phyloP scores from a whole-genome alignment of 2,113 vertebrate genomes.

The Pipa parva region DNA sequence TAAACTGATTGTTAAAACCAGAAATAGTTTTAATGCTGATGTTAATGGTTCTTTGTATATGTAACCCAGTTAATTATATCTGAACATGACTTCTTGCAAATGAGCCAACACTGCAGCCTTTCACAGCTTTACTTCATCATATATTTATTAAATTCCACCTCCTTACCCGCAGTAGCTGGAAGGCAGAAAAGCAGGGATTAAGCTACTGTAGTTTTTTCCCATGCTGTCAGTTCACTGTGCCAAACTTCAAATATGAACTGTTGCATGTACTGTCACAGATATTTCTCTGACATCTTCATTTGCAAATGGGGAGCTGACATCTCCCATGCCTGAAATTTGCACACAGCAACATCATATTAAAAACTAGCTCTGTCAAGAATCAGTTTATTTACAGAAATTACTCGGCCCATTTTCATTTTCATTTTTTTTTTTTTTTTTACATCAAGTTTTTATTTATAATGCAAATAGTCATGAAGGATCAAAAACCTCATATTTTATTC shows the following conservation, averaged over 20 bases:
- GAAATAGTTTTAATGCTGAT: conserved; percentile 71
- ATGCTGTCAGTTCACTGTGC: conserved; percentile 72
- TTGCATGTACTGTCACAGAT: conserved; percentile 80
- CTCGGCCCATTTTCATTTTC: conserved; percentile 63
- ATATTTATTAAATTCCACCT: conserved; percentile 79
- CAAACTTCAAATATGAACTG: conserved; percentile 80
- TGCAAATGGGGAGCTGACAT: conserved; percentile 80
- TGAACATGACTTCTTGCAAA: conserved; percentile 65
- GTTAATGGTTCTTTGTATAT: conserved; percentile 69
- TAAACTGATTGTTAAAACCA: conserved; percentile 73
- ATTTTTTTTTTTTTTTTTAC: conserved; percentile 56
- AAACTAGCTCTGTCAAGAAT: conserved; percentile 65
- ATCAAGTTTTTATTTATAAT: conserved; percentile 48
- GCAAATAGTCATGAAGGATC: conserved; percentile 56
- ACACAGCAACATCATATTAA: conserved; percentile 58
- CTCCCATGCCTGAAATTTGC: conserved; percentile 67
- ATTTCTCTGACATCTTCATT: conserved; percentile 83
- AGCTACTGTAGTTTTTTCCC: conserved; percentile 64
- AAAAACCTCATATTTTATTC: conserved; percentile 72
- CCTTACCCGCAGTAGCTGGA: conserved; percentile 64
- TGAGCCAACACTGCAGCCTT: conserved; percentile 55
- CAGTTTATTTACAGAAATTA: conserved; percentile 66
- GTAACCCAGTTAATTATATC: conserved; percentile 75
- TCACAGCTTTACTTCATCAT: conserved; percentile 65
- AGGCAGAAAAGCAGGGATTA: conserved; percentile 86